Evolutionary conservation across 2,888 invertebrate genomes (phyloP).

Genomic region (Pammene aurita): DNA sequence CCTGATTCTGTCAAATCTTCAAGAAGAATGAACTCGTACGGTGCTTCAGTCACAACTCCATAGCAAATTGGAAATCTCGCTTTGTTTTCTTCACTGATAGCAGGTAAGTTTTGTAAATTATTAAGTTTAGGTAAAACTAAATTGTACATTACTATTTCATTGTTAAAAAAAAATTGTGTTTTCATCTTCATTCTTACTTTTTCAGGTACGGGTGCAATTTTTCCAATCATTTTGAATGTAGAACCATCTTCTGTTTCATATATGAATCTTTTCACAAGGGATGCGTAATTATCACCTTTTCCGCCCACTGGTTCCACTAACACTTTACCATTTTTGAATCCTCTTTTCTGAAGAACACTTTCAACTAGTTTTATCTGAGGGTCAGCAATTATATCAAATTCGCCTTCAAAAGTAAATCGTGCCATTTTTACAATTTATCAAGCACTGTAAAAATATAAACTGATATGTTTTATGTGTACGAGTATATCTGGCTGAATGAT

Average conservation of each 20-base stretch:
- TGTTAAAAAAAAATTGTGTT: slow-evolving; percentile 48
- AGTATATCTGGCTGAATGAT: too few relatives aligned
- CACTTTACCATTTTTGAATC: slow-evolving; percentile 40
- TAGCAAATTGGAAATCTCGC: slow-evolving; percentile 56
- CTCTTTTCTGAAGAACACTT: slow-evolving; percentile 32
- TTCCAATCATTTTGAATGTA: slow-evolving; percentile 56
- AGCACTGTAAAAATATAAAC: too few relatives aligned
- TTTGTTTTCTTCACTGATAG: slow-evolving; percentile 51
- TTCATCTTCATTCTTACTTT: slow-evolving; percentile 44
- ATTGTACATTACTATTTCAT: slow-evolving; percentile 56
- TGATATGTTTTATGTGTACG: too few relatives aligned
- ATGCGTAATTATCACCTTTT: slow-evolving; percentile 44
- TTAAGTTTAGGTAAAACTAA: slow-evolving; percentile 54
- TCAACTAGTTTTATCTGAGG: slow-evolving; percentile 27
- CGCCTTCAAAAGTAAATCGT: slow-evolving; percentile 40
- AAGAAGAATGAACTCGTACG: slow-evolving; percentile 57
- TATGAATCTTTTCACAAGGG: slow-evolving; percentile 44
- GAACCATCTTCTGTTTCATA: slow-evolving; percentile 49
- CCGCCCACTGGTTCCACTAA: slow-evolving; percentile 41
- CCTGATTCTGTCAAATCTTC: slow-evolving; percentile 56
- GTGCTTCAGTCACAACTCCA: slow-evolving; percentile 50
- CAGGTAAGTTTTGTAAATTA: slow-evolving; percentile 54
- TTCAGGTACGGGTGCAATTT: slow-evolving; percentile 55
- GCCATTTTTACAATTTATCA: too few relatives aligned
- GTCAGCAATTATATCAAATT: slow-evolving; percentile 19